These are phyloP conservation scores for Malurus splendens DNA, from an alignment of 2,797 vertebrate genomes.

Conservation along the genomic window DNA sequence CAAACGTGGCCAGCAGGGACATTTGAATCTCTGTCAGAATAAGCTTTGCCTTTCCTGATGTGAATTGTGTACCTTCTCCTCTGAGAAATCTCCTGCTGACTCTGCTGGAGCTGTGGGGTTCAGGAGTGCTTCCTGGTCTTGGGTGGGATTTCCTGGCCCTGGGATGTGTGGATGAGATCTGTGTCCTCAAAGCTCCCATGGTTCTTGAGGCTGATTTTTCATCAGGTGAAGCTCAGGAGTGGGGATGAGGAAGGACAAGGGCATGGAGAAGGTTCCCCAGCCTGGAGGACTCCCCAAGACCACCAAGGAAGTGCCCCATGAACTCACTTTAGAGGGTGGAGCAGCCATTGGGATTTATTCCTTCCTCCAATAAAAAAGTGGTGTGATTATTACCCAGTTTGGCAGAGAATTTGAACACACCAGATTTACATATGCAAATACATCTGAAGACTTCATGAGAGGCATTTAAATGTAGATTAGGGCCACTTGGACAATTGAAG, in stretches of 20 bases:
- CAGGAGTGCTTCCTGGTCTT: too few species aligned
- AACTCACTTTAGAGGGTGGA: not conserved
- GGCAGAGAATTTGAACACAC: not conserved
- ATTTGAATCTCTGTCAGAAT: not conserved
- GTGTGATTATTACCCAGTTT: not conserved
- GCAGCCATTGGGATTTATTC: not conserved
- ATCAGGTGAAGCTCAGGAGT: not conserved
- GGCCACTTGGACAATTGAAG: not conserved
- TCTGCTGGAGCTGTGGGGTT: not conserved
- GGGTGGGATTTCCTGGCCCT: not conserved
- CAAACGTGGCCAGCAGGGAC: not conserved
- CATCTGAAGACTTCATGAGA: not conserved
- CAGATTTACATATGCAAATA: not conserved
- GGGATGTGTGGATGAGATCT: not conserved
- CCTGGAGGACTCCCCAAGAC: not conserved
- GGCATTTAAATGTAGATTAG: not conserved
- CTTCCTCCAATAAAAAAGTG: not conserved
- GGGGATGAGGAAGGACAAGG: not conserved
- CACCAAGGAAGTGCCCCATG: not conserved
- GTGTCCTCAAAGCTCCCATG: fast-evolving
- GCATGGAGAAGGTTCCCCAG: fast-evolving
- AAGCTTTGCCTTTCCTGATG: not conserved
- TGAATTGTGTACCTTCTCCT: not conserved
- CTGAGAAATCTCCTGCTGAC: not conserved
- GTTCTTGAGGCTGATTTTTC: not conserved